Evolutionary conservation across 2,797 vertebrate genomes (phyloP).

Genomic region (Acomys russatus): DNA sequence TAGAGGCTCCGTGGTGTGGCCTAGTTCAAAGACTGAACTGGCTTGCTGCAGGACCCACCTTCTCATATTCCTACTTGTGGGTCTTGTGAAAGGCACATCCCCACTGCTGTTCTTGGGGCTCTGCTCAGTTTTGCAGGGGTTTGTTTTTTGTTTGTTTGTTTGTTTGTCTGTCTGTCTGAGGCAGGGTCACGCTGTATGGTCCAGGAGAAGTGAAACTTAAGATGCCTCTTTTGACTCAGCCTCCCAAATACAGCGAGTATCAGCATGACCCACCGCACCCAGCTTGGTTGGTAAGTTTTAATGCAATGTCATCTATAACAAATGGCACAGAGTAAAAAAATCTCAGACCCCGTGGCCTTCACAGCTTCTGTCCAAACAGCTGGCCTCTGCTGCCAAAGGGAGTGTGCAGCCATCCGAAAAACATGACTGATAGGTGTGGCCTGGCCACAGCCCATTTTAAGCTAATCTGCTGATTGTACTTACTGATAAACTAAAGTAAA

Average conservation of each 20-base stretch:
- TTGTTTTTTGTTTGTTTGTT: neutral
- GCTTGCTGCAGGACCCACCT: neutral
- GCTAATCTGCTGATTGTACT: slow-evolving; percentile 17
- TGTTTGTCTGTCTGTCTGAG: neutral
- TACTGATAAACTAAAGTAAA: slow-evolving; percentile 63
- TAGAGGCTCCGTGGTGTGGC: neutral
- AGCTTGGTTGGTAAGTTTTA: slow-evolving; percentile 7
- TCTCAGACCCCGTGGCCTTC: neutral
- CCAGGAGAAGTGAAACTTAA: neutral
- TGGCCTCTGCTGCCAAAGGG: neutral
- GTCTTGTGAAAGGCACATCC: neutral
- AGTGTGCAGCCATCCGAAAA: neutral
- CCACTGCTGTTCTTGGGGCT: neutral
- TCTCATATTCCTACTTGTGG: neutral
- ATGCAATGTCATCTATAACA: neutral
- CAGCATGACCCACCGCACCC: neutral
- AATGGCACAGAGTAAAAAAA: neutral
- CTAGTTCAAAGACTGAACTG: neutral
- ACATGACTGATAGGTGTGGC: neutral
- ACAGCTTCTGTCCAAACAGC: neutral
- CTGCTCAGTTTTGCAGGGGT: neutral
- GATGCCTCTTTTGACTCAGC: neutral
- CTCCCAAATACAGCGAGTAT: neutral
- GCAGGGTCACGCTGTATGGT: neutral
- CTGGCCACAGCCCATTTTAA: slow-evolving; percentile 3